phyloP scores from a whole-genome alignment of 1,140 invertebrate genomes.

The Potamilus streckersoni region DNA sequence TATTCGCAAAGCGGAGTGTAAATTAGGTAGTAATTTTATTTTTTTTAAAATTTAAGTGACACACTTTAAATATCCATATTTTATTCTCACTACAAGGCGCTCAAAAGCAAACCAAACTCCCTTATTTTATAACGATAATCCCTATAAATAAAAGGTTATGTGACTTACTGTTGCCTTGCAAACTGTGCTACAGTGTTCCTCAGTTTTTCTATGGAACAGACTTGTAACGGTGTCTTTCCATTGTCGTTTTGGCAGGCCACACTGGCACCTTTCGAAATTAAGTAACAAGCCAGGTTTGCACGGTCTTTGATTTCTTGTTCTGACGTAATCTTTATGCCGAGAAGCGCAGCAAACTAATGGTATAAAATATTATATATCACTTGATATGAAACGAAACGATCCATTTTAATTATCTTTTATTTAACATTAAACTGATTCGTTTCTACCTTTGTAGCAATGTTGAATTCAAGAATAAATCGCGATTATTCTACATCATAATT shows the following conservation, averaged over 20 bases:
- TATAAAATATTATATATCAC: too few species aligned
- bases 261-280: constrained; percentile 35
- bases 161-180: constrained; percentile 32
- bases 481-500: too few species aligned
- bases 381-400: too few species aligned
- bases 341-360: too few species aligned
- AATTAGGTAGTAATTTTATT: too few species aligned
- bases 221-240: constrained; percentile 22
- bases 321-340: too few species aligned
- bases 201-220: constrained; percentile 29
- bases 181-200: constrained; percentile 30
- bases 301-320: neutral
- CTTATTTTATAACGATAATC: neutral
- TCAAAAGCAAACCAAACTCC: neutral
- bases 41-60: neutral
- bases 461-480: too few species aligned
- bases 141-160: neutral
- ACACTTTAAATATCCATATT: neutral
- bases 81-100: neutral
- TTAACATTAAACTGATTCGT: too few species aligned
- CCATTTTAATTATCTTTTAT: too few species aligned
- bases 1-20: too few species aligned
- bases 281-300: constrained; percentile 29
- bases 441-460: too few species aligned
- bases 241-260: constrained; percentile 23